Conservation (phyloP, 2,888 invertebrate genomes). For the Drosophila seclusa region DNA sequence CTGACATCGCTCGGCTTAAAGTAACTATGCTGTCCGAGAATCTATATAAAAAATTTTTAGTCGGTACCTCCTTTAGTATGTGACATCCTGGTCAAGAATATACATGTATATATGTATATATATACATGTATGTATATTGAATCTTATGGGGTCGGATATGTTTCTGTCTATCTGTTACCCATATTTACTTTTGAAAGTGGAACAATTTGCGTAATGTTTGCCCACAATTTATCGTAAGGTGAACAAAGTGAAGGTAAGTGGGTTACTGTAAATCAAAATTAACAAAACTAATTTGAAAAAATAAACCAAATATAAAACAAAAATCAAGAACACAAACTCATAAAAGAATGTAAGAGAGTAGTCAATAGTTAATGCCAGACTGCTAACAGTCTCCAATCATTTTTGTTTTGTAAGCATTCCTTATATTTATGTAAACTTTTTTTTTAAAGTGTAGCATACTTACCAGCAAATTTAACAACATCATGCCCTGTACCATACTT, state of each 20-base stretch:
- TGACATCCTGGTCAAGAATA: not conserved
- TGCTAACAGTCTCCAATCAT: not conserved
- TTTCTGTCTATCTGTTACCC: not conserved
- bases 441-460: slow-evolving; percentile 25
- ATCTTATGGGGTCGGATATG: not conserved
- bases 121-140: not conserved
- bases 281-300: not conserved
- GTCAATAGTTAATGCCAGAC: not conserved
- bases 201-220: not conserved
- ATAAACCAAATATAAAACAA: not conserved
- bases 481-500: slow-evolving; percentile 1
- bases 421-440: not conserved
- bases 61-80: not conserved
- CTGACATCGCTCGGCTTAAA: not conserved
- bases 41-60: not conserved
- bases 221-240: not conserved
- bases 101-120: too few relatives aligned
- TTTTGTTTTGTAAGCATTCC: not conserved
- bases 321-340: not conserved
- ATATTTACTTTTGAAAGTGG: not conserved
- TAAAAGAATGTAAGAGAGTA: not conserved
- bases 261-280: not conserved
- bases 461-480: slow-evolving; percentile 31
- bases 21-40: not conserved
- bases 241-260: not conserved